Percentiles rank a stretch among this genome's conserved stretches.
Conservation (phyloP, 2,113 vertebrate genomes). For the Thunnus thynnus region DNA sequence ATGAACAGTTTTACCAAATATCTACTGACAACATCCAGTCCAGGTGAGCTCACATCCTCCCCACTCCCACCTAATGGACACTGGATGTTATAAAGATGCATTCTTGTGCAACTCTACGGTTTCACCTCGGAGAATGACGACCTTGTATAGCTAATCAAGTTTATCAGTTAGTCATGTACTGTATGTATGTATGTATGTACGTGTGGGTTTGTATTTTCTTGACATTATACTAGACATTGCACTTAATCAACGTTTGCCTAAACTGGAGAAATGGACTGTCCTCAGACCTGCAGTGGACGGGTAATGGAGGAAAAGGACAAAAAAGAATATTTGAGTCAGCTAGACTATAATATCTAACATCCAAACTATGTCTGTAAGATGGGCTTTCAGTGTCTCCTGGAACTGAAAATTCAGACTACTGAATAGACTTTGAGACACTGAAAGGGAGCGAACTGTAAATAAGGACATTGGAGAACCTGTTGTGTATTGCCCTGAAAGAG, state of each 20-base stretch:
- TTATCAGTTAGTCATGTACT: constrained; percentile 79
- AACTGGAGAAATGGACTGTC: constrained; percentile 65
- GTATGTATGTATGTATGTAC: constrained; percentile 74
- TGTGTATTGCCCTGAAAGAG: constrained; percentile 57
- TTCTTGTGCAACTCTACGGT: constrained; percentile 54
- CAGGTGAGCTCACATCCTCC: constrained; percentile 40
- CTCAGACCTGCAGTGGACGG: constrained; percentile 46
- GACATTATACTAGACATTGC: constrained; percentile 80
- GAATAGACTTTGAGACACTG: constrained; percentile 50
- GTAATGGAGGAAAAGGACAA: constrained; percentile 17
- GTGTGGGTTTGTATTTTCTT: constrained; percentile 79
- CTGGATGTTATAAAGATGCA: constrained; percentile 51
- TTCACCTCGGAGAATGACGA: constrained; percentile 55
- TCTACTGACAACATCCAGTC: constrained; percentile 36
- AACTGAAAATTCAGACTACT: constrained; percentile 34
- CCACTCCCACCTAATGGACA: constrained; percentile 17
- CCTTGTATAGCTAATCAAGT: constrained; percentile 74
- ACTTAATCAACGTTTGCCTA: constrained; percentile 78
- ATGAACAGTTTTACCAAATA: constrained; percentile 48
- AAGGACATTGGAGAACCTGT: constrained; percentile 58
- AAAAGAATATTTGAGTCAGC: constrained; percentile 29
- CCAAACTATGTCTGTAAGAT: constrained; percentile 54
- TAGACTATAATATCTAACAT: constrained; percentile 58
- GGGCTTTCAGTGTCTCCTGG: constrained; percentile 51
- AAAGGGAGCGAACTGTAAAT: constrained; percentile 57